phyloP scores from a whole-genome alignment of 2,797 vertebrate species.

The Neosalanx taihuensis region DNA sequence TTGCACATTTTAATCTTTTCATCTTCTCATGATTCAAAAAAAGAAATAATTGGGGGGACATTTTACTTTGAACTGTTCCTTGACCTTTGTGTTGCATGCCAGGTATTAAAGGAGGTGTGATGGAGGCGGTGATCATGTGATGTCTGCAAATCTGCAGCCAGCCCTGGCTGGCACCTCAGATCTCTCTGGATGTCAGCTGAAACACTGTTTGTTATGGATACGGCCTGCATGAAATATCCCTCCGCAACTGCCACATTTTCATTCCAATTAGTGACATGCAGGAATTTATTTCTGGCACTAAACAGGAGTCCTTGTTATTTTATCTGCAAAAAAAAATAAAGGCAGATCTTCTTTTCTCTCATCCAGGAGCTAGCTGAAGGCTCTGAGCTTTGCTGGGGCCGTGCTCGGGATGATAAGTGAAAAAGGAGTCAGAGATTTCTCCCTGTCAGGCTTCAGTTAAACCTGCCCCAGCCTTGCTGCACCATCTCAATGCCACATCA shows the following conservation, averaged over 20 bases:
- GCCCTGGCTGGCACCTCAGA: conserved; percentile 52
- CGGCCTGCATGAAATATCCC: conserved; percentile 63
- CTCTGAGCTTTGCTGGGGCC: not conserved
- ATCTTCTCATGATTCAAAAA: too few species aligned
- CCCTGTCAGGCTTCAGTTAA: conserved; percentile 49
- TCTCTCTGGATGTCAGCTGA: conserved; percentile 66
- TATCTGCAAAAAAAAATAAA: conserved; percentile 49
- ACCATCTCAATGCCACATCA: conserved; percentile 53
- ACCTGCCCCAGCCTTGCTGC: conserved; percentile 47
- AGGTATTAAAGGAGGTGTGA: too few species aligned
- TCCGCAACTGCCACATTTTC: conserved; percentile 56
- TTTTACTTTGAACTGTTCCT: too few species aligned
- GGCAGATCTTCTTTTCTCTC: conserved; percentile 17
- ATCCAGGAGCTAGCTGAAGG: not conserved
- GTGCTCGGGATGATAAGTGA: not conserved
- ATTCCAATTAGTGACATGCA: conserved; percentile 70
- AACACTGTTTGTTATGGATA: conserved; percentile 76
- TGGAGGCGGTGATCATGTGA: too few species aligned
- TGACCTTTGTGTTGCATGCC: too few species aligned
- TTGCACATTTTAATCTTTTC: too few species aligned
- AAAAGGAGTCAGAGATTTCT: conserved; percentile 26
- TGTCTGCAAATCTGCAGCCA: not conserved
- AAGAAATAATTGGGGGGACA: too few species aligned
- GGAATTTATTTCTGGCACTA: conserved; percentile 62
- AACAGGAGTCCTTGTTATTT: conserved; percentile 52